phyloP scores from a whole-genome alignment of 2,113 vertebrate species.

The Paradoxurus hermaphroditus region DNA sequence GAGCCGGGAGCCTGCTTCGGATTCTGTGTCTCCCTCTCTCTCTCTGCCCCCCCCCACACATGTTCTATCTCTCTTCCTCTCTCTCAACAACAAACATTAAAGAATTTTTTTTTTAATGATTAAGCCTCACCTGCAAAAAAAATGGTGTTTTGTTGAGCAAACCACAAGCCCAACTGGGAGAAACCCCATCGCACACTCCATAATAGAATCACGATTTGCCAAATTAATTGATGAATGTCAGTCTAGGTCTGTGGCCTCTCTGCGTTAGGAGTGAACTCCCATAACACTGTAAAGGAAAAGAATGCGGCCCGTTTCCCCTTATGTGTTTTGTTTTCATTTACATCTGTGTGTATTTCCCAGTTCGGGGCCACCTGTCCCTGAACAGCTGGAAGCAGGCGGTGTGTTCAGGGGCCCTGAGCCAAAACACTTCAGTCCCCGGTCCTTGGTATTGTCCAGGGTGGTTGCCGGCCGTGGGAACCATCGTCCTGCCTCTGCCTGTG shows the following conservation, averaged over 20 bases:
- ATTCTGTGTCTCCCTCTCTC: too few species aligned
- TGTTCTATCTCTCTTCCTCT: too few species aligned
- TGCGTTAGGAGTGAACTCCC: constrained; percentile 4
- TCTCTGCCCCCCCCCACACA: too few species aligned
- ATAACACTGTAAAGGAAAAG: constrained; percentile 40
- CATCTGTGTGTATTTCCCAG: constrained; percentile 38
- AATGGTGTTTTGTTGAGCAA: neutral
- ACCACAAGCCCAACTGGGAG: neutral
- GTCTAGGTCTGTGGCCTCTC: neutral
- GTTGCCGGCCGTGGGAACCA: constrained; percentile 26
- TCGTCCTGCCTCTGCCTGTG: neutral
- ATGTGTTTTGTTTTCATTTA: constrained; percentile 67
- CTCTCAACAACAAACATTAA: too few species aligned
- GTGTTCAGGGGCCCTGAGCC: constrained; percentile 16
- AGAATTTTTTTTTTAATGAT: neutral
- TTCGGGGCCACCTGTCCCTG: constrained; percentile 57
- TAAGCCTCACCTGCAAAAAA: neutral
- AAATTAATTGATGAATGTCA: neutral
- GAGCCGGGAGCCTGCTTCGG: too few species aligned
- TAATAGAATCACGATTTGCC: constrained; percentile 13
- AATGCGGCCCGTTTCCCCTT: constrained; percentile 53
- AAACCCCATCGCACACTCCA: neutral
- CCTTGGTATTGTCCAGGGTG: neutral
- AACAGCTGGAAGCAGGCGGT: constrained; percentile 64
- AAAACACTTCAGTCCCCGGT: constrained; percentile 25